Conservation (phyloP, 2,888 invertebrate genomes). For the Alloplasta piceator region DNA sequence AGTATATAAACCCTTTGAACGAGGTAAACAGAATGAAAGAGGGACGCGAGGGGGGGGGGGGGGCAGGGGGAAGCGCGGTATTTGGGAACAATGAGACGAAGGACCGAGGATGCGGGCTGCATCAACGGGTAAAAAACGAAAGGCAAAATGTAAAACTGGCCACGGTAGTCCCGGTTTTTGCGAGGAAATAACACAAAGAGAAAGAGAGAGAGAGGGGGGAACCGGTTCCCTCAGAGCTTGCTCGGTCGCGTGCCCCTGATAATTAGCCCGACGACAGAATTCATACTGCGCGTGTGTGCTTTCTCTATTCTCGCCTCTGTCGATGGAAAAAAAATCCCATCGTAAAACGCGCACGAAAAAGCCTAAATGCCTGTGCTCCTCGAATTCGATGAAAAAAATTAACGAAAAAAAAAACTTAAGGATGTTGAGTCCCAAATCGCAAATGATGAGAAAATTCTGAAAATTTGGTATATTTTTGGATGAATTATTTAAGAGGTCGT, state of each 20-base stretch:
- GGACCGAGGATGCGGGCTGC: slow-evolving; percentile 60
- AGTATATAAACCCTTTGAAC: slow-evolving; percentile 56
- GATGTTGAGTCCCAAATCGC: too few relatives aligned
- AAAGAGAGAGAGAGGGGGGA: slow-evolving; percentile 42
- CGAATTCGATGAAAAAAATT: too few relatives aligned
- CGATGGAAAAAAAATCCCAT: slow-evolving; percentile 4
- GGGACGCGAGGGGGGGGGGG: slow-evolving; percentile 35
- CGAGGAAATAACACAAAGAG: slow-evolving; percentile 50
- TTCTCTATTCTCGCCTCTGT: slow-evolving; percentile 56
- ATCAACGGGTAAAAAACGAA: slow-evolving; percentile 56
- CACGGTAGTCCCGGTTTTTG: slow-evolving; percentile 42
- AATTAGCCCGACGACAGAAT: slow-evolving; percentile 61
- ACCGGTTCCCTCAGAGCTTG: slow-evolving; percentile 56
- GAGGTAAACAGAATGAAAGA: slow-evolving; percentile 48
- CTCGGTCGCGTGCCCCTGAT: slow-evolving; percentile 64
- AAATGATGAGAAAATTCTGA: too few relatives aligned
- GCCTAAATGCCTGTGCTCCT: not conserved
- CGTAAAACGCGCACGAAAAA: slow-evolving; percentile 20
- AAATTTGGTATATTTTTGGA: too few relatives aligned
- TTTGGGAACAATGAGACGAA: slow-evolving; percentile 63
- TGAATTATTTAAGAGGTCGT: too few relatives aligned
- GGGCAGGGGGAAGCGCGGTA: slow-evolving; percentile 47
- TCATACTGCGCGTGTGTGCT: slow-evolving; percentile 32
- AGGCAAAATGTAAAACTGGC: slow-evolving; percentile 52
- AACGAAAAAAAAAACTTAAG: too few relatives aligned